These are phyloP conservation scores for Sminthurides bifidus DNA, from an alignment of 1,140 invertebrate genomes.

Conservation along the genomic window DNA sequence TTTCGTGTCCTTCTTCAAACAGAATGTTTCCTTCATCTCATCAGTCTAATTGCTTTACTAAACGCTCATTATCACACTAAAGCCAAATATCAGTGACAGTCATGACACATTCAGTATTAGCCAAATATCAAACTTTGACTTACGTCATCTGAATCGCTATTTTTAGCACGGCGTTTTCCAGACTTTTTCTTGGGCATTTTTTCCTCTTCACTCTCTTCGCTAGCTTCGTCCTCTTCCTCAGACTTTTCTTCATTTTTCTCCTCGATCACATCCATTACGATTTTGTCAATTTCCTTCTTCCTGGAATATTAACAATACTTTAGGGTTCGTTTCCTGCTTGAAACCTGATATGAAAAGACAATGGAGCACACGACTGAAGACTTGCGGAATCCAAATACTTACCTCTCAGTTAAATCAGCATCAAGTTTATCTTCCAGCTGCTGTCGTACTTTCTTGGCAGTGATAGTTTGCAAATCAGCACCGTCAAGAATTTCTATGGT, in stretches of 20 bases:
- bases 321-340: not conserved
- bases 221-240: constrained; percentile 33
- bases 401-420: constrained; percentile 55
- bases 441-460: constrained; percentile 80
- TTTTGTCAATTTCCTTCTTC: constrained; percentile 69
- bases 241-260: constrained; percentile 43
- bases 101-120: too few relatives aligned
- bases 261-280: constrained; percentile 64
- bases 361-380: not conserved
- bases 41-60: too few relatives aligned
- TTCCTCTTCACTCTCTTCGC: constrained; percentile 37
- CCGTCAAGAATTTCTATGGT: constrained; percentile 66
- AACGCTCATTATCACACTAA: too few relatives aligned
- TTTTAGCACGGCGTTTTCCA: constrained; percentile 3
- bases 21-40: too few relatives aligned
- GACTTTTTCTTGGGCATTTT: constrained; percentile 7
- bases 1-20: too few relatives aligned
- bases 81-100: too few relatives aligned
- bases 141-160: constrained; percentile 41
- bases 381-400: constrained; percentile 29
- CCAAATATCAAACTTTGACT: too few relatives aligned
- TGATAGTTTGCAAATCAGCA: constrained; percentile 68
- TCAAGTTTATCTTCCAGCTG: constrained; percentile 70
- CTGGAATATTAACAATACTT: constrained; percentile 37
- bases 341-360: constrained; percentile 25